Evolutionary conservation across 1,140 invertebrate genomes (phyloP), one percentile per base, ranked within the genome.

Genomic region (Apolygus lucorum): DNA sequence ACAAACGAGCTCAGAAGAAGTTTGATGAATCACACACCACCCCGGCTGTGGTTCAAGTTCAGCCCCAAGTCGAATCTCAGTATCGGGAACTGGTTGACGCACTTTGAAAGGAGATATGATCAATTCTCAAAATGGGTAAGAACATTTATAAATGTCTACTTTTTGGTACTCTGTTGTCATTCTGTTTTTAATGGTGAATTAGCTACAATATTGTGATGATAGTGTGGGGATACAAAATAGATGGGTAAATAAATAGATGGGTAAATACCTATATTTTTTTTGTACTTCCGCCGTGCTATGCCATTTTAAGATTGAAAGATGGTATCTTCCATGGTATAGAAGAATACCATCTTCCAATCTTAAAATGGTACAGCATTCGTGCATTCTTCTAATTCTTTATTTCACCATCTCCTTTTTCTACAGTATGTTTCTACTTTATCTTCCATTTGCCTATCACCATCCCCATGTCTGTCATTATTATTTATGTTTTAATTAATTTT

Each of bases 121-220:
- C 54, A 59, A 24, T 59, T 59, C 22, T 13, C 54, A 13, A 59
- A 59, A 59, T 59, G 54, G 54, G 54, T 59, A 59, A 59, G 22
- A 17, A 59, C 34, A 49, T 49, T 49, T 49, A 49, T 49, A 11
- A 11, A 17, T 49, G 17, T 49, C 34, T 17, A 8, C 17, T 11
- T 8, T 49, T 49, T 49, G 8, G 8, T 17, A 49, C n/a, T n/a
- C n/a, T n/a, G n/a, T n/a, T n/a, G n/a, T n/a, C n/a, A n/a, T n/a
- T n/a, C n/a, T n/a, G n/a, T n/a, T n/a, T n/a, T n/a, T n/a, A n/a
- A n/a, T n/a, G n/a, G n/a, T n/a, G n/a, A n/a, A n/a, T n/a, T n/a
- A n/a, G n/a, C n/a, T n/a, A n/a, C n/a, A n/a, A n/a, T n/a, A n/a
- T n/a, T n/a, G n/a, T n/a, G n/a, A n/a, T n/a, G n/a, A n/a, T n/a